phyloP scores from a whole-genome alignment of 2,888 invertebrate genomes.

The Actias luna region DNA sequence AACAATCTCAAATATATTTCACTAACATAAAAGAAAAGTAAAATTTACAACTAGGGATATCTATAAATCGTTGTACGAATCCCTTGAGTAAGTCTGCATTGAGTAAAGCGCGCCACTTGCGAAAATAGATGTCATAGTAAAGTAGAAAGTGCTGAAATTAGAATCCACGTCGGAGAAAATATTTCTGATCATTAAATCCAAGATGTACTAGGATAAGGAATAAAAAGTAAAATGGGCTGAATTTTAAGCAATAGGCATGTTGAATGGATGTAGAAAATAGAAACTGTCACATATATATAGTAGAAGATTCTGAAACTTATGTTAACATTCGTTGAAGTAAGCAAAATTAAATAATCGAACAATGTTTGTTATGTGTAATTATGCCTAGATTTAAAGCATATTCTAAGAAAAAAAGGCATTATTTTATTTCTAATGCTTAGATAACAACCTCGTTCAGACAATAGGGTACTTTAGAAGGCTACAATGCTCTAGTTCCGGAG shows the following conservation, averaged over 20 bases:
- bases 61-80: constrained; percentile 53
- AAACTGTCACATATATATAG: too few species aligned
- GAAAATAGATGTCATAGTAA: constrained; percentile 47
- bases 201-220: background rate
- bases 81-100: constrained; percentile 36
- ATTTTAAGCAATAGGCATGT: background rate
- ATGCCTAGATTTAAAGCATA: constrained; percentile 29
- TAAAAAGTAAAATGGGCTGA: background rate
- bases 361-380: constrained; percentile 33
- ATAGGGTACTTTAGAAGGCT: constrained; percentile 32
- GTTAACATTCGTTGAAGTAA: background rate
- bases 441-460: constrained; percentile 55
- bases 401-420: constrained; percentile 35
- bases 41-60: constrained; percentile 48
- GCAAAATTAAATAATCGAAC: background rate
- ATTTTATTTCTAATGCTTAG: constrained; percentile 47
- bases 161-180: constrained; percentile 23
- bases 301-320: background rate
- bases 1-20: constrained; percentile 21
- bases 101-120: constrained; percentile 44
- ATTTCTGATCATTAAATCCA: constrained; percentile 9
- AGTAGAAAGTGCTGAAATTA: constrained; percentile 39
- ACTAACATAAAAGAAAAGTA: constrained; percentile 37
- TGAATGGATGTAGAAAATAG: too few species aligned
- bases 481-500: constrained; percentile 43